Base-by-base conservation (phyloP, 53 echinoderm and acorn worm genomes). In the Temnopleurus reevesii region DNA sequence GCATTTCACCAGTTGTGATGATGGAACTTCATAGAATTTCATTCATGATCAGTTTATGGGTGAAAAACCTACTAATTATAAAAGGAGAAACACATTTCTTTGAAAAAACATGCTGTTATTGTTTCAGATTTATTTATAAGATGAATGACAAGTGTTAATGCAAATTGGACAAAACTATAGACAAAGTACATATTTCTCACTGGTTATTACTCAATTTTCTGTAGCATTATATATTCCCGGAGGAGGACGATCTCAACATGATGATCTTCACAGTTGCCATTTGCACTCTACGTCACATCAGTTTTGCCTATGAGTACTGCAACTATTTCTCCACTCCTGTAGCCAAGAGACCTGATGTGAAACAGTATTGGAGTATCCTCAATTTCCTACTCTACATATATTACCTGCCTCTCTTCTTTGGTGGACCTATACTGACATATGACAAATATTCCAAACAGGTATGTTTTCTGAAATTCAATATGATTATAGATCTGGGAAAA, bases 221-320 rank as follows among this genome's bases (percentile, higher is more conserved):
- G 28, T 59, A 79, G 79, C 79, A 47, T 18, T 49, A 28, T 3
- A 49, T 79, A 49, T 49, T 85, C 8, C 26, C 49, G 28, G 91
- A 89, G 12, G 90, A 91, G 54, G 89, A 93, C 13, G 63, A 91
- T 26, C 77, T 91, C 45, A 82, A 93, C 83, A 71, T 94, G 28
- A 49, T 95, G 54, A 85, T 91, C 19, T 95, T 95, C 54, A 76
- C 89, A 2, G 19, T 89, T 19, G 94, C 97, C 6, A 84, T 97
- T 91, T 89, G 93, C 41, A 85, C 77, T 24, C 59, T 95, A 19
- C 90, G 95, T 17, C 91, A 90, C 49, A 77, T 95, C 77, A 95
- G 95, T 71, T 97, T 95, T 64, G 79, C 91, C 30, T 34, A 89
- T 36, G 97, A 97, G 44, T 95, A 92, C 65, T 95, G 95, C 81